phyloP scores from a whole-genome alignment of 2,888 invertebrate genomes.

The Dynastes hyllus region DNA sequence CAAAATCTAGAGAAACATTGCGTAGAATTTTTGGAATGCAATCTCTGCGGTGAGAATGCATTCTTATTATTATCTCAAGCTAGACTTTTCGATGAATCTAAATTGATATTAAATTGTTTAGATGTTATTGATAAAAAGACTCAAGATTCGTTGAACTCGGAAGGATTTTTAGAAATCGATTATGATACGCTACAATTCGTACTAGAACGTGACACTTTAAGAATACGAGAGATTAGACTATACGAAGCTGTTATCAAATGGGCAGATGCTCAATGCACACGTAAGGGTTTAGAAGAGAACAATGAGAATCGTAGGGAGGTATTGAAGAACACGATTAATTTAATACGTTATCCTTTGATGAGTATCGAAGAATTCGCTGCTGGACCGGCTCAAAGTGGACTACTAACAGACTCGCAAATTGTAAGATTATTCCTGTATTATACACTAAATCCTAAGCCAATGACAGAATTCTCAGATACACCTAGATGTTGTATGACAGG shows the following conservation, averaged over 20 bases:
- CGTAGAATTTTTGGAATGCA: constrained; percentile 84
- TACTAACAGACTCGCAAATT: constrained; percentile 84
- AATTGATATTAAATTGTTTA: constrained; percentile 85
- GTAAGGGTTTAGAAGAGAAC: constrained; percentile 78
- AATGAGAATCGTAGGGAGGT: constrained; percentile 81
- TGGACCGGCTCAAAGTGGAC: constrained; percentile 83
- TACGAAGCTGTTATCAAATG: constrained; percentile 84
- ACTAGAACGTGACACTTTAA: constrained; percentile 84
- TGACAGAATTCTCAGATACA: constrained; percentile 80
- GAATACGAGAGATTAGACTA: constrained; percentile 85
- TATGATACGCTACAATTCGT: constrained; percentile 85
- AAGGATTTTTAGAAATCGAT: constrained; percentile 88
- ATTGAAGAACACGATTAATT: constrained; percentile 80
- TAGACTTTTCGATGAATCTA: constrained; percentile 87
- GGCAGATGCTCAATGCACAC: constrained; percentile 83
- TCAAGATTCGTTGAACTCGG: constrained; percentile 84
- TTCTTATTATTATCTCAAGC: constrained; percentile 87
- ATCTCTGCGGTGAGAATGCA: constrained; percentile 87
- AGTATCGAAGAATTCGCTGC: constrained; percentile 89
- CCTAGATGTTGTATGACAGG: constrained; percentile 87
- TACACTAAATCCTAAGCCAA: constrained; percentile 84
- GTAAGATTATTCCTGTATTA: constrained; percentile 83
- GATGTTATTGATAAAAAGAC: constrained; percentile 90
- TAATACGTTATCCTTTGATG: constrained; percentile 89
- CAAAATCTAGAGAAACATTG: constrained; percentile 88